Evolutionary conservation across 2,888 invertebrate species (phyloP).

Genomic region (Ophraella communa): DNA sequence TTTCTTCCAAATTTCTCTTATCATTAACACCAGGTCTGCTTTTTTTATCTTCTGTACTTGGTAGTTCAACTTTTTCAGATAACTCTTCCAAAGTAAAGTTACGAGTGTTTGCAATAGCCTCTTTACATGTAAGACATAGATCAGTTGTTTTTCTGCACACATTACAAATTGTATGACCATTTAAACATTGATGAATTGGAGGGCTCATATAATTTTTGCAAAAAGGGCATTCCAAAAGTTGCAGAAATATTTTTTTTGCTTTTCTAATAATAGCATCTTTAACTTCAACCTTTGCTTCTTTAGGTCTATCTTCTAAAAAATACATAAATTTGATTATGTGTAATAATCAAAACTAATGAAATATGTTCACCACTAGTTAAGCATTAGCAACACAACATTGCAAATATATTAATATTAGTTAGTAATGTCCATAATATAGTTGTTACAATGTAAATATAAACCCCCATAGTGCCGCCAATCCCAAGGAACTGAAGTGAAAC

Average conservation of each 20-base stretch:
- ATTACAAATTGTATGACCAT: slow-evolving; percentile 48
- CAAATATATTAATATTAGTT: no score
- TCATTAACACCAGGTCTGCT: not conserved
- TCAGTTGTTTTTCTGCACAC: slow-evolving; percentile 40
- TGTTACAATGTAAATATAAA: no score
- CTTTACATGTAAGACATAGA: slow-evolving; percentile 41
- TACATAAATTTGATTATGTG: not conserved
- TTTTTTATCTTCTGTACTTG: slow-evolving; percentile 25
- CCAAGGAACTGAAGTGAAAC: no score
- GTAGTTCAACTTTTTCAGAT: slow-evolving; percentile 29
- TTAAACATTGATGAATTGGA: slow-evolving; percentile 47
- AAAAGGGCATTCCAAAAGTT: slow-evolving; percentile 44
- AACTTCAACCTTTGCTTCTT: slow-evolving; percentile 33
- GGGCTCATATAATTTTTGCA: slow-evolving; percentile 45
- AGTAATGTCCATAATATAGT: no score
- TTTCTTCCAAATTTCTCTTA: slow-evolving; percentile 25
- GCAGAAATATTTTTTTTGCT: slow-evolving; percentile 38
- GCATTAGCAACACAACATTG: no score
- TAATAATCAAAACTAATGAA: no score
- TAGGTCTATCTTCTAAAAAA: slow-evolving; percentile 26
- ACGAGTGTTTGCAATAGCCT: slow-evolving; percentile 26
- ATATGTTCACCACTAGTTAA: no score
- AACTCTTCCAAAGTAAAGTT: slow-evolving; percentile 32
- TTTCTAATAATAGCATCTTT: slow-evolving; percentile 36
- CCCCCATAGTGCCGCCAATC: no score